Base-by-base conservation (phyloP, 2,797 vertebrate genomes). In the Chromis chromis region DNA sequence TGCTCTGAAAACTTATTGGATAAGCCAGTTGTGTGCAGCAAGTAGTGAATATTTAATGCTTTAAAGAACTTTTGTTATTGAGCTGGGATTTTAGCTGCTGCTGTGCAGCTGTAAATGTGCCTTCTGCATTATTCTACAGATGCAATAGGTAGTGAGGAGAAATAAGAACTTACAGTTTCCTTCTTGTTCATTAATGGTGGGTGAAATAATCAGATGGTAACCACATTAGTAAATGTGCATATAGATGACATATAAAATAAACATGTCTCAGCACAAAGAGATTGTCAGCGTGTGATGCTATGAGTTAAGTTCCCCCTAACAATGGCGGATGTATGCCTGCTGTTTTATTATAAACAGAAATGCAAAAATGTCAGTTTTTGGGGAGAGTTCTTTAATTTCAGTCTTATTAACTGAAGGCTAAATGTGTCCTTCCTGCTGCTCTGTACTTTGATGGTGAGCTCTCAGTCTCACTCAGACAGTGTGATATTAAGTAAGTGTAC, bases 31-130 rank as follows among this genome's bases (percentile, higher is more conserved):
- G 72, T 78, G 76, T 74, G 69, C 71, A 65, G 87, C 62, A 46
- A 80, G 71, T 87, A 61, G 86, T 92, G 90, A 91, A 93, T 93
- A 91, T 93, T 94, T 93, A 89, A 92, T 92, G 91, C 50, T 25
- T 72, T 84, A 70, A 90, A 91, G 80, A 92, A 90, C 81, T 89
- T 88, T 89, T 88, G 81, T 91, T 92, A 92, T 91, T 92, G 88
- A 88, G 85, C 82, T 88, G 91, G 89, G 91, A 89, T 84, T 87
- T 89, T 70, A 79, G 76, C 54, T 63, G 89, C 80, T 78, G 81
- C 87, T 74, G 3, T 81, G 75, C 77, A 76, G 86, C 75, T 89
- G 74, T 91, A 89, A 91, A 91, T 82, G 80, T 78, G 50, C 63
- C 69, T 68, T 48, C 53, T 82, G 54, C 64, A 69, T 89, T 85